Evolutionary conservation across 2,888 invertebrate species (phyloP).

Genomic region (Drosophila pegasa): DNA sequence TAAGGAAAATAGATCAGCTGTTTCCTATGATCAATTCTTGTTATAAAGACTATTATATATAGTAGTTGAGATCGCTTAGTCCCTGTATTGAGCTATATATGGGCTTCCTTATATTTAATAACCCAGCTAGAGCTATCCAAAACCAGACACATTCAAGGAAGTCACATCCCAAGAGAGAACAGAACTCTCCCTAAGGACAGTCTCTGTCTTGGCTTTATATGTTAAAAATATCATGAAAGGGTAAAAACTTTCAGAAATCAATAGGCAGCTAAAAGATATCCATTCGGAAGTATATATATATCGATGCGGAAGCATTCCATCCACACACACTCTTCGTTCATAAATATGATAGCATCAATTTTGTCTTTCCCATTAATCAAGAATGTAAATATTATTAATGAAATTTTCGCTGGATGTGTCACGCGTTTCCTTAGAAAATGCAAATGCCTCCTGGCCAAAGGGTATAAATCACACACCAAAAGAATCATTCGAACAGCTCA

Average conservation of each 20-base stretch:
- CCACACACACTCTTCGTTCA: not conserved
- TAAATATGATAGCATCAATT: not conserved
- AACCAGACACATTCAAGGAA: too few species aligned
- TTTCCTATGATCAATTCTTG: not conserved
- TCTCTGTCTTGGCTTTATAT: not conserved
- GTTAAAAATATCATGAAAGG: not conserved
- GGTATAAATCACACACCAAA: constrained; percentile 13
- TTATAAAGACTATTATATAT: not conserved
- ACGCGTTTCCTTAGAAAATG: not conserved
- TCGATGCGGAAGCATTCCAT: too few species aligned
- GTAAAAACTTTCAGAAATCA: too few species aligned
- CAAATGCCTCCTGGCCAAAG: not conserved
- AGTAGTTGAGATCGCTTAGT: too few species aligned
- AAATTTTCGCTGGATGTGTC: constrained; percentile 1
- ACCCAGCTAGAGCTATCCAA: not conserved
- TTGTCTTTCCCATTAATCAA: not conserved
- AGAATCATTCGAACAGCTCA: constrained; percentile 27
- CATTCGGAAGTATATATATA: not conserved
- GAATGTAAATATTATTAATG: not conserved
- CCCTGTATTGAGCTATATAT: not conserved
- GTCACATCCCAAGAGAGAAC: not conserved
- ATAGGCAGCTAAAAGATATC: not conserved
- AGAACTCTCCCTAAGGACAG: not conserved
- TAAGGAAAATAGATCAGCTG: not conserved
- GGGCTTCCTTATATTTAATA: not conserved